Conservation (phyloP, 2,113 vertebrate species). For the Caloenas nicobarica region DNA sequence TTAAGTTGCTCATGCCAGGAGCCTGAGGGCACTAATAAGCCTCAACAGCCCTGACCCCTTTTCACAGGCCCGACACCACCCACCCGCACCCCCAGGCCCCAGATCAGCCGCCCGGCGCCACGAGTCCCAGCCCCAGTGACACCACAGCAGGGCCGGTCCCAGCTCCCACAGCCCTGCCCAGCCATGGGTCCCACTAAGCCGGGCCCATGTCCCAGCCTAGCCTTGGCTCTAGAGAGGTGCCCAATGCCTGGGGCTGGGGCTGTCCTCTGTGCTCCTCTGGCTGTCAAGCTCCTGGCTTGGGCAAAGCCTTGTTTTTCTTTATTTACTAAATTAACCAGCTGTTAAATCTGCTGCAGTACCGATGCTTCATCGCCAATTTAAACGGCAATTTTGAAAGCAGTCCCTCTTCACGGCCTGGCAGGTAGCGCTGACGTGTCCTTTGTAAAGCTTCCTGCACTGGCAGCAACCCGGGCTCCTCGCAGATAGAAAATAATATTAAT, state of each 20-base stretch:
- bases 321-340: background rate
- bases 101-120: background rate
- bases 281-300: background rate
- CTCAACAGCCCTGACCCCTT: background rate
- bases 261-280: background rate
- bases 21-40: background rate
- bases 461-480: background rate
- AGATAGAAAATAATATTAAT: slow-evolving; percentile 52
- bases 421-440: background rate
- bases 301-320: background rate
- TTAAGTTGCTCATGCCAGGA: background rate
- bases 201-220: background rate
- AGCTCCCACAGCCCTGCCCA: background rate
- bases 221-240: background rate
- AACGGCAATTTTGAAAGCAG: background rate
- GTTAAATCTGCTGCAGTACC: background rate
- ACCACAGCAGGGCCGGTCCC: accelerated
- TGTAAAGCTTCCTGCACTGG: background rate
- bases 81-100: background rate
- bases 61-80: accelerated
- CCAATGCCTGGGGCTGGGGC: accelerated
- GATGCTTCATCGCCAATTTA: background rate
- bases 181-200: accelerated
- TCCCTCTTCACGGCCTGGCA: background rate
- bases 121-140: background rate